A percentile compares a stretch with the other conserved stretches of the same genome.
Evolutionary conservation across 1,140 invertebrate species (phyloP).

Genomic region (Solenopsis fugax): DNA sequence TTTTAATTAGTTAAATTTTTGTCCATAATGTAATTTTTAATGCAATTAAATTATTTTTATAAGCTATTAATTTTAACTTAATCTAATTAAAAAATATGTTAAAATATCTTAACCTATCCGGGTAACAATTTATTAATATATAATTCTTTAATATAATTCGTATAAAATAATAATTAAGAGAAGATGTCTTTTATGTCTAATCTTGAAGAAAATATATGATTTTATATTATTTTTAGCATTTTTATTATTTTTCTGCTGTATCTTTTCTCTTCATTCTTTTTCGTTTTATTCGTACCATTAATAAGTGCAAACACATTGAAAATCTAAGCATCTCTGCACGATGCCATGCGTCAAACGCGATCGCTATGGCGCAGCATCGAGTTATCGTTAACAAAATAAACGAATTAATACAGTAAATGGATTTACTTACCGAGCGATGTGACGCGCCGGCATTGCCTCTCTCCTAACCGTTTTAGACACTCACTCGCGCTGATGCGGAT

Average conservation of each 20-base stretch:
- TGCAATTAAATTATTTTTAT: too few species aligned
- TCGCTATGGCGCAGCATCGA: background rate
- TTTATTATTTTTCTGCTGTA: background rate
- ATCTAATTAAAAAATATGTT: too few species aligned
- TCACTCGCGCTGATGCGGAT: background rate
- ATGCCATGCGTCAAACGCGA: background rate
- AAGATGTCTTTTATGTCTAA: background rate
- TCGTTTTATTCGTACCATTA: background rate
- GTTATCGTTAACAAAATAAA: conserved; percentile 19
- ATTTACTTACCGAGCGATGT: background rate
- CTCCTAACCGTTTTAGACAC: background rate
- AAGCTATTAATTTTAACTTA: too few species aligned
- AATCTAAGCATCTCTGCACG: background rate
- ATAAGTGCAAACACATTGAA: background rate
- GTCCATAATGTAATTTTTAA: too few species aligned
- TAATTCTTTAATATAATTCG: background rate
- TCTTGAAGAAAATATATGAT: background rate
- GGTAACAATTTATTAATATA: background rate
- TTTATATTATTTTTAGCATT: conserved; percentile 10
- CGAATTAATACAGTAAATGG: background rate
- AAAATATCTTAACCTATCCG: too few species aligned
- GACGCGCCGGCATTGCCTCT: background rate
- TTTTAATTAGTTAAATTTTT: too few species aligned
- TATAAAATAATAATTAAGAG: background rate
- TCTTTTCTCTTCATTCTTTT: background rate